Evolutionary conservation across 2,888 invertebrate genomes (phyloP).

Genomic region (Brachyopa scutellaris): DNA sequence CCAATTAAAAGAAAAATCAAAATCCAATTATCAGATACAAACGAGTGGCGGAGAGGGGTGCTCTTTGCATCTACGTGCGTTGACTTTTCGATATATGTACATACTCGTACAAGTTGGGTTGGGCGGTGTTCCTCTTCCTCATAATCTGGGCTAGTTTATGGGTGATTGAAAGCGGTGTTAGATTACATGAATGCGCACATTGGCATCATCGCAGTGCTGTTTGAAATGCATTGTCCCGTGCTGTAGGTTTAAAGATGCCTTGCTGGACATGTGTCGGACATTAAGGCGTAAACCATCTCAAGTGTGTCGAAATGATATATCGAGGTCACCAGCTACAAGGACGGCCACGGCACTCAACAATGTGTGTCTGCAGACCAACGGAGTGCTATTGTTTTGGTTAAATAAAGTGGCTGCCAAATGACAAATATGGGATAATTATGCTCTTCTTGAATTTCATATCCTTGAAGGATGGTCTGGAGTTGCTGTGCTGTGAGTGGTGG

Average conservation of each 20-base stretch:
- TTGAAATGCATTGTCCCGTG: slow-evolving; percentile 54
- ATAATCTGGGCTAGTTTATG: slow-evolving; percentile 62
- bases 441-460: slow-evolving; percentile 44
- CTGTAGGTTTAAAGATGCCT: slow-evolving; percentile 3
- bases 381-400: slow-evolving; percentile 63
- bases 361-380: slow-evolving; percentile 49
- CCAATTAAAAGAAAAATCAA: slow-evolving; percentile 64
- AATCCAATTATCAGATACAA: slow-evolving; percentile 60
- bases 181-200: slow-evolving; percentile 45
- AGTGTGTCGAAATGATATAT: slow-evolving; percentile 52
- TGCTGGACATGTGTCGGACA: slow-evolving; percentile 45
- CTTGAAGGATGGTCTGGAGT: background rate
- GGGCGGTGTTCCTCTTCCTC: background rate
- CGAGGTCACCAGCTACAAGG: slow-evolving; percentile 53
- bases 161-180: slow-evolving; percentile 57
- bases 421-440: slow-evolving; percentile 46
- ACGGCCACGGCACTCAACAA: slow-evolving; percentile 17
- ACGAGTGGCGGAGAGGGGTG: slow-evolving; percentile 10
- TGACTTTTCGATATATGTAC: slow-evolving; percentile 56
- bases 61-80: slow-evolving; percentile 38
- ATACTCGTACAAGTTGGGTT: too few species aligned
- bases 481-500: too few species aligned
- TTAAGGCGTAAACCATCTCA: slow-evolving; percentile 27
- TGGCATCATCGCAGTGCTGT: slow-evolving; percentile 32
- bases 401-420: slow-evolving; percentile 40